These are phyloP conservation scores for Salminus brasiliensis DNA, from an alignment of 2,113 vertebrate species.

Conservation along the genomic window DNA sequence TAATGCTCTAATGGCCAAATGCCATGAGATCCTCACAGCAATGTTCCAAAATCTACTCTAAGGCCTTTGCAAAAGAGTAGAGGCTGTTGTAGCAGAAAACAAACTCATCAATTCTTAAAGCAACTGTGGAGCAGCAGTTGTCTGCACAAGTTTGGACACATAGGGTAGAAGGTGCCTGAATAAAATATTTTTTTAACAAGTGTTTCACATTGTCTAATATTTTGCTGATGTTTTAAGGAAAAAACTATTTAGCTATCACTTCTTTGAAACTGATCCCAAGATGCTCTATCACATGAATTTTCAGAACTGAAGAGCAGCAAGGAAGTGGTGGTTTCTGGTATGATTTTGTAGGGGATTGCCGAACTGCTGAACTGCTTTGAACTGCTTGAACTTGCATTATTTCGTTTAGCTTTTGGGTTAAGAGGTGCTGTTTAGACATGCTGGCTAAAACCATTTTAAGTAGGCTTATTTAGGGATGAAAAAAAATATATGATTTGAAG, in stretches of 20 bases:
- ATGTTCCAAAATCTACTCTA: too few relatives aligned
- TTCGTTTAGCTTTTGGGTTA: too few relatives aligned
- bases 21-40: too few relatives aligned
- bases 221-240: neutral
- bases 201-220: neutral
- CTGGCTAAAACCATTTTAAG: neutral
- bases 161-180: too few relatives aligned
- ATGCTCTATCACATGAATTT: neutral
- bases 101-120: too few relatives aligned
- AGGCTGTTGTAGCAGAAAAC: too few relatives aligned
- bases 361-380: neutral
- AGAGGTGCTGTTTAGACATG: neutral
- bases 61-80: too few relatives aligned
- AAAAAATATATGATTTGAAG: neutral
- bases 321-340: neutral
- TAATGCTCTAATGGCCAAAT: too few relatives aligned
- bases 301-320: neutral
- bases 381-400: neutral
- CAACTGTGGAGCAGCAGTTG: too few relatives aligned
- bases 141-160: too few relatives aligned
- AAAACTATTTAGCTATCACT: neutral
- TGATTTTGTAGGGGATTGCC: neutral
- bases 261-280: neutral
- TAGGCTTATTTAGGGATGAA: neutral
- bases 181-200: neutral